Percentiles rank a stretch among this genome's conserved stretches.
Conservation (phyloP, 2,888 invertebrate genomes). For the Clistopyga incitator region DNA sequence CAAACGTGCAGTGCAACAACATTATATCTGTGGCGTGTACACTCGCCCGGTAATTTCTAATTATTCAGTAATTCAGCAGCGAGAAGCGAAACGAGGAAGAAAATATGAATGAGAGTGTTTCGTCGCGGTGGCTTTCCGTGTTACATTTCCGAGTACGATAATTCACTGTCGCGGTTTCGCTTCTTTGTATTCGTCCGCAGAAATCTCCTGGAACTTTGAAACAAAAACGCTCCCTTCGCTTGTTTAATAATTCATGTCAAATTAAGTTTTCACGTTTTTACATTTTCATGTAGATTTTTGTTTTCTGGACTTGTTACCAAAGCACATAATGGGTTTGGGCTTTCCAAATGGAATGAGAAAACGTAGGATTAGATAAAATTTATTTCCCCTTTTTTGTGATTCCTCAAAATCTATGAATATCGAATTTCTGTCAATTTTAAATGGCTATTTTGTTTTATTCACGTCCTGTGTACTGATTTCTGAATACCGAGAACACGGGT, state of each 20-base stretch:
- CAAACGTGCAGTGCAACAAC: not conserved
- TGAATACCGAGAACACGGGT: not conserved
- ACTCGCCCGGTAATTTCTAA: conserved; percentile 21
- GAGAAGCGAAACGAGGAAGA: conserved; percentile 12
- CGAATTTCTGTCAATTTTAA: not conserved
- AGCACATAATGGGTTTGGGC: not conserved
- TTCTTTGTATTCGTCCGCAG: not conserved
- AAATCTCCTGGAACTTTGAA: not conserved
- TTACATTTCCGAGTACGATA: conserved; percentile 11
- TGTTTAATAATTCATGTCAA: not conserved
- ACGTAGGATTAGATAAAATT: not conserved
- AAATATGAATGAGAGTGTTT: conserved; percentile 8
- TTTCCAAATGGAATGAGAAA: not conserved
- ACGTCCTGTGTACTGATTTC: not conserved
- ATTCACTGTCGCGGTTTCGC: conserved; percentile 6
- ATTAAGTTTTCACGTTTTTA: not conserved
- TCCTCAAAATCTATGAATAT: conserved; percentile 5
- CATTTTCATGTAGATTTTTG: not conserved
- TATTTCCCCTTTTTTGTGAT: not conserved
- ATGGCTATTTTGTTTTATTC: not conserved
- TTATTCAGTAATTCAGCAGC: conserved; percentile 34
- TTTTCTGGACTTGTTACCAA: not conserved
- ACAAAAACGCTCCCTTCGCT: not conserved
- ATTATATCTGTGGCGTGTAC: not conserved
- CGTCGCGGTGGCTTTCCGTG: conserved; percentile 2